phyloP scores from a whole-genome alignment of 2,797 vertebrate species.

The Aphelocoma californica region DNA sequence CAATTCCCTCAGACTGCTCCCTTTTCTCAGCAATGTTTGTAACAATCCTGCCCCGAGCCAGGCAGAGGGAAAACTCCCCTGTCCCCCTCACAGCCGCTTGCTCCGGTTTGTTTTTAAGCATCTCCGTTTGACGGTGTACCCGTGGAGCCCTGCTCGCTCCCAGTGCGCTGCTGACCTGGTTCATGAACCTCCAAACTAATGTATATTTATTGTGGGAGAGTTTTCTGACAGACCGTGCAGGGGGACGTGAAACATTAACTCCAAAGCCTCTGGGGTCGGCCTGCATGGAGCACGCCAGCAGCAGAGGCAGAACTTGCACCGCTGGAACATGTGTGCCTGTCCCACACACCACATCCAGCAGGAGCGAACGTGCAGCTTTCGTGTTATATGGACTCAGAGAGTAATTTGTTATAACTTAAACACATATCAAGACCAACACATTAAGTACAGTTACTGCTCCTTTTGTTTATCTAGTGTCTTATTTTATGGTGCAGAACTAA shows the following conservation, averaged over 20 bases:
- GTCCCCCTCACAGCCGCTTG: background rate
- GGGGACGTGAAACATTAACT: constrained; percentile 28
- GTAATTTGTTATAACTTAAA: constrained; percentile 48
- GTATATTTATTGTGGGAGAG: constrained; percentile 44
- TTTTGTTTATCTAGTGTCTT: constrained; percentile 65
- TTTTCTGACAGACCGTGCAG: background rate
- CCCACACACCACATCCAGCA: background rate
- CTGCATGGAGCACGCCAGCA: background rate
- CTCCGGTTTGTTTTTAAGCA: constrained; percentile 8
- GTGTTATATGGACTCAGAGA: background rate
- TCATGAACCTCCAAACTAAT: constrained; percentile 39
- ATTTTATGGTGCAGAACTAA: constrained; percentile 69
- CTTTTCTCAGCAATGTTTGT: constrained; percentile 53
- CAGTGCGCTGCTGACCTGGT: constrained; percentile 39
- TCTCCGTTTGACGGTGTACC: background rate
- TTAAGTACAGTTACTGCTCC: constrained; percentile 26
- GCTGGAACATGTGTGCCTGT: background rate
- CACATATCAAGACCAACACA: constrained; percentile 16
- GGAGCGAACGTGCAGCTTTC: background rate
- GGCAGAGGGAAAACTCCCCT: constrained; percentile 32
- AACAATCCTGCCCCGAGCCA: constrained; percentile 52
- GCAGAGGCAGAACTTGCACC: background rate
- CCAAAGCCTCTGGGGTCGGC: background rate
- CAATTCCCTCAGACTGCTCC: constrained; percentile 62
- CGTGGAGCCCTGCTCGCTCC: constrained; percentile 34